Conservation (phyloP, 1,140 invertebrate species). For the Adelges cooleyi region DNA sequence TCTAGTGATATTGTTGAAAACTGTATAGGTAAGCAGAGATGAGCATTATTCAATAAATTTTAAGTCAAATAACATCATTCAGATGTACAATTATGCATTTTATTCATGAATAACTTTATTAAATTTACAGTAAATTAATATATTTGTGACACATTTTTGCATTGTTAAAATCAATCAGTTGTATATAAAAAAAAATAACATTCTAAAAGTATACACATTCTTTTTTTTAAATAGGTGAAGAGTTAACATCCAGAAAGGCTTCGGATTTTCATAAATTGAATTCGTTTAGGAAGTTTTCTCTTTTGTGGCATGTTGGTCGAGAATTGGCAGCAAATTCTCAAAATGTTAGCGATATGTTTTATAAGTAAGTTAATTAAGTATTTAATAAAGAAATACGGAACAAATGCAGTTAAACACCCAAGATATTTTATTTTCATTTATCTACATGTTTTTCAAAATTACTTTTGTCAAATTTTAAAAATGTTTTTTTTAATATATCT, state of each 20-base stretch:
- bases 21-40: constrained; percentile 48
- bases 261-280: constrained; percentile 45
- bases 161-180: no score
- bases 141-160: no score
- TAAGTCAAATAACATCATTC: no score
- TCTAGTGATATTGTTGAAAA: constrained; percentile 51
- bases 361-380: constrained; percentile 33
- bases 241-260: constrained; percentile 30
- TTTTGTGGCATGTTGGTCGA: constrained; percentile 68
- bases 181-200: no score
- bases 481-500: no score
- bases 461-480: no score
- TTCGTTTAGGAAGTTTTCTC: constrained; percentile 60
- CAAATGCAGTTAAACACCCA: no score
- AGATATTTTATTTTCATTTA: no score
- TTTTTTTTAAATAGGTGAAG: constrained; percentile 25
- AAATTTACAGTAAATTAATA: not conserved
- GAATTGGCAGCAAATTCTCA: constrained; percentile 41
- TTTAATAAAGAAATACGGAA: no score
- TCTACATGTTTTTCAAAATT: no score
- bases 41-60: constrained; percentile 28
- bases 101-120: not conserved
- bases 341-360: constrained; percentile 35
- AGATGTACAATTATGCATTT: no score
- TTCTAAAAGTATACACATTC: no score